Evolutionary conservation across 1,140 invertebrate genomes (phyloP).

Genomic region (Macrobrachium rosenbergii): DNA sequence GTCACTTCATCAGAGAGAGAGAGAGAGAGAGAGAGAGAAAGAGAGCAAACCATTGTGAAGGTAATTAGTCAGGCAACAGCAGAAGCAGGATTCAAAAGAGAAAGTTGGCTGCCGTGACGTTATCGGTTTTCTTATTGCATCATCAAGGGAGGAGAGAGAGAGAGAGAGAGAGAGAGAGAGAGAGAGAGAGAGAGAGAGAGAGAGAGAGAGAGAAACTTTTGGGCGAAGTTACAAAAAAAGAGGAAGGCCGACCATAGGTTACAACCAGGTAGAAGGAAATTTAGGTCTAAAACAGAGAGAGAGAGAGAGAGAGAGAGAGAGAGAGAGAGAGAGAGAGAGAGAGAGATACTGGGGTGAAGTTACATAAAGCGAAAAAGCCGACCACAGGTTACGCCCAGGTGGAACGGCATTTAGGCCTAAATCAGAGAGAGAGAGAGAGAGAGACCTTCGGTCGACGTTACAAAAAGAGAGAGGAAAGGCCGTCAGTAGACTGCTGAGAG

Average conservation of each 20-base stretch:
- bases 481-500: no score
- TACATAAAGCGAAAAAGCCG: not conserved
- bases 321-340: not conserved
- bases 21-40: conserved; percentile 33
- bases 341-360: not conserved
- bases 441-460: no score
- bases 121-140: no score
- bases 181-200: conserved; percentile 7
- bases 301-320: no score
- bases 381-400: not conserved
- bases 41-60: not conserved
- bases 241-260: not conserved
- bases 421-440: not conserved
- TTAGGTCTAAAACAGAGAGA: not conserved
- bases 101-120: not conserved
- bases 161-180: conserved; percentile 14
- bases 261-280: not conserved
- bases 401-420: not conserved
- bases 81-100: not conserved
- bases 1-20: not conserved
- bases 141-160: not conserved
- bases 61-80: not conserved
- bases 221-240: not conserved
- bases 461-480: not conserved
- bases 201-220: not conserved